Evolutionary conservation across 2,113 vertebrate genomes (phyloP), one percentile per base, ranked within the genome.

Genomic region (Caloenas nicobarica): DNA sequence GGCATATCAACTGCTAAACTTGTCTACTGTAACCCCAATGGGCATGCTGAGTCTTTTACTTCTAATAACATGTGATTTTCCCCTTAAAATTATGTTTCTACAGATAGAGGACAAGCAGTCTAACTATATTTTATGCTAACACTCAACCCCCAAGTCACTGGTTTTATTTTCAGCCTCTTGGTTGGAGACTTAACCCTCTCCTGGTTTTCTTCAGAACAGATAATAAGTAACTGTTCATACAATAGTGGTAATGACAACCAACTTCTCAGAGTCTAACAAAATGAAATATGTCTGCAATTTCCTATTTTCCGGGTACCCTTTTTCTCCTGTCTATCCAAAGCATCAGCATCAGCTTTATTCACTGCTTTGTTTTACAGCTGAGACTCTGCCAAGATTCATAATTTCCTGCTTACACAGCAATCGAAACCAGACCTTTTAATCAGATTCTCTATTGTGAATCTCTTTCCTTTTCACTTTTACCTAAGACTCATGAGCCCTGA

Each of bases 221-320:
- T 81, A 89, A 92, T 64, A 89, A 93, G 81, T 88, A 96, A 92
- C 21, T 78, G 36, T 65, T 81, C 76, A 54, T 64, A 88, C 40
- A 74, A 61, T 81, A 24, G 80, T 78, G 57, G 61, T 28, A 81
- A 92, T 36, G 76, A 88, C 74, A 94, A 94, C 33, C 76, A 73
- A 91, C 88, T 87, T 92, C 87, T 95, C 73, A 80, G 65, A 42
- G 46, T 92, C 68, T 86, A 83, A 29, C 76, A 91, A 86, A 93
- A 93, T 95, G 89, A 97, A 96, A 92, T 93, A 96, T 24, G n/a
- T 44, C 93, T 93, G 85, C 56, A 91, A 94, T 97, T 95, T 97
- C 90, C 95, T 93, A 84, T 44, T 80, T 91, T 86, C 73, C 71
- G 17, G n/a, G 71, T 89, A 58, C 33, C 71, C 62, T 86, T 89